Percentiles rank a stretch among this genome's conserved stretches.
phyloP scores from a whole-genome alignment of 1,140 invertebrate species.

The Drosophila auraria region DNA sequence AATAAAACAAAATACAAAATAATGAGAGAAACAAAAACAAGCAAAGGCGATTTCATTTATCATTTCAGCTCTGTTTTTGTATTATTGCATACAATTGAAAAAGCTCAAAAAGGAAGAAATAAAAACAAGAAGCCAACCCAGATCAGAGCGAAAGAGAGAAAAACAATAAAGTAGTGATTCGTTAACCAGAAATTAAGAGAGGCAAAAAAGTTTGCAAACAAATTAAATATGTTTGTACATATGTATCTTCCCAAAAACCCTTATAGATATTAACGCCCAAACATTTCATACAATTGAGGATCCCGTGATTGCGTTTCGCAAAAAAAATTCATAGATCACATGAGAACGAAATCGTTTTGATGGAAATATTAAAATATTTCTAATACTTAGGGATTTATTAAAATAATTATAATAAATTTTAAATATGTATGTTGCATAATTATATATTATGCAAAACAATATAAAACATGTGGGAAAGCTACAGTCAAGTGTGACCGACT shows the following conservation, averaged over 20 bases:
- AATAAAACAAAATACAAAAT: background rate
- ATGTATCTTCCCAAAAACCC: background rate
- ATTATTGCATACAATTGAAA: conserved; percentile 27
- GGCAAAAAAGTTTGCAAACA: background rate
- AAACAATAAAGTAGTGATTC: background rate
- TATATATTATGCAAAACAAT: too few species aligned
- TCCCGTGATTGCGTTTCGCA: conserved; percentile 10
- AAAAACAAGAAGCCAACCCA: background rate
- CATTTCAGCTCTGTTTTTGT: conserved; percentile 17
- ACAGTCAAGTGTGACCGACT: too few species aligned
- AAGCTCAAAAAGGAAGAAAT: background rate
- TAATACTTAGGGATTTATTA: too few species aligned
- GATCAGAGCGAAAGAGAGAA: background rate
- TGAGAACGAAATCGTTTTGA: background rate
- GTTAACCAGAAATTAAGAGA: background rate
- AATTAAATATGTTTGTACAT: background rate
- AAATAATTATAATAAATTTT: too few species aligned
- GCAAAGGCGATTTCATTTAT: conserved; percentile 27
- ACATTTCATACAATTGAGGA: conserved; percentile 16
- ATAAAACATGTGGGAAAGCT: too few species aligned
- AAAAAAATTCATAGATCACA: background rate
- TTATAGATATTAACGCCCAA: conserved; percentile 6
- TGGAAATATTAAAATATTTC: background rate
- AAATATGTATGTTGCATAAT: too few species aligned
- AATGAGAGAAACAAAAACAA: conserved; percentile 8